Evolutionary conservation across 1,140 invertebrate genomes (phyloP).

Genomic region (Meloidogyne hapla): DNA sequence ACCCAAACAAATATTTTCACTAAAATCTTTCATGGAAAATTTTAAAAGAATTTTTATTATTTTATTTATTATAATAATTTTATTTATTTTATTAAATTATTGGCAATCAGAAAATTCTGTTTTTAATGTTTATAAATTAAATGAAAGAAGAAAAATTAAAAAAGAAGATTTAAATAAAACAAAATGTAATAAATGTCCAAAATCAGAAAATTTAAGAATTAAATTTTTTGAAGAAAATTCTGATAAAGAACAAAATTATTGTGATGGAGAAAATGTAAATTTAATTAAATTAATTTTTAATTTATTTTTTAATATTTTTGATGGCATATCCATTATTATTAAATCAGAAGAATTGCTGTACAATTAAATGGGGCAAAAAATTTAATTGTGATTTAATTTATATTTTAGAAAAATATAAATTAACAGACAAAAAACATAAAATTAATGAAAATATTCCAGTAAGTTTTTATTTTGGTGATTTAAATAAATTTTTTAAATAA

Average conservation of each 20-base stretch:
- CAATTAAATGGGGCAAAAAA: not conserved
- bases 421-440: not conserved
- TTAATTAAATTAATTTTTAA: not conserved
- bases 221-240: no score
- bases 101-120: conserved; percentile 5
- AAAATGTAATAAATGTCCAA: not conserved
- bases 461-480: no score
- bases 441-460: not conserved
- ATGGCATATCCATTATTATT: conserved; percentile 6
- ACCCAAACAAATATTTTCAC: not conserved
- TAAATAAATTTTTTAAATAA: no score
- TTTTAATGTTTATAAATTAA: no score
- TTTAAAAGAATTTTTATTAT: not conserved
- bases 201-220: no score
- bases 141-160: not conserved
- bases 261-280: not conserved
- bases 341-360: not conserved
- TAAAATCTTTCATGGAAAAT: not conserved
- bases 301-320: not conserved
- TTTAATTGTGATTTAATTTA: not conserved
- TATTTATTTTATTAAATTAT: not conserved
- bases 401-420: not conserved
- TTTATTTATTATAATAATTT: not conserved
- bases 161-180: conserved; percentile 1
- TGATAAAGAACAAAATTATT: not conserved